Evolutionary conservation across 2,113 vertebrate species (phyloP).

Genomic region (Lepus americanus): DNA sequence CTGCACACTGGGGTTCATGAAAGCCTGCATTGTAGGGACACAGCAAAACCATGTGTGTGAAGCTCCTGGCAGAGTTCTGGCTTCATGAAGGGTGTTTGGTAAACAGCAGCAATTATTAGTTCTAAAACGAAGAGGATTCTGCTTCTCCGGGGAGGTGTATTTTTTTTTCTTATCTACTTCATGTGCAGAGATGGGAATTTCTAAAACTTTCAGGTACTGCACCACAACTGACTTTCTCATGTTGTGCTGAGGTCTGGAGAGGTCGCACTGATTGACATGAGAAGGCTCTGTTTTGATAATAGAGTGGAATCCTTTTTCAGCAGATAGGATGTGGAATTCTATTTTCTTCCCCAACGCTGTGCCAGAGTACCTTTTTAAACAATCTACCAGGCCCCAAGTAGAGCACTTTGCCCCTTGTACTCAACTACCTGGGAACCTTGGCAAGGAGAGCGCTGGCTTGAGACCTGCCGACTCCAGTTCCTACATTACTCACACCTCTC

Average conservation of each 20-base stretch:
- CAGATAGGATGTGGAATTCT: not conserved
- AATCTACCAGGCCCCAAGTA: not conserved
- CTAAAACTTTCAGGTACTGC: not conserved
- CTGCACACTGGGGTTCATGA: not conserved
- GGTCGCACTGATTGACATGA: not conserved
- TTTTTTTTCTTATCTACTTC: not conserved
- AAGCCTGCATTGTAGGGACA: not conserved
- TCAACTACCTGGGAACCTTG: too few relatives aligned
- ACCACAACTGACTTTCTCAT: not conserved
- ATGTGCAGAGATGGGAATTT: not conserved
- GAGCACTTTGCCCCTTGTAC: not conserved
- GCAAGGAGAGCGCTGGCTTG: not conserved
- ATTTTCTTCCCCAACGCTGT: not conserved
- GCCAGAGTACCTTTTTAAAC: not conserved
- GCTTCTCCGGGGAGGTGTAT: not conserved
- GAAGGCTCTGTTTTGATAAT: not conserved
- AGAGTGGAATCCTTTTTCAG: not conserved
- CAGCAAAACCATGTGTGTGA: rapidly evolving
- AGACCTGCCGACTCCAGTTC: not conserved
- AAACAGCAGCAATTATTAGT: not conserved
- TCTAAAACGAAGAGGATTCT: not conserved
- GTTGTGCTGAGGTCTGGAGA: not conserved
- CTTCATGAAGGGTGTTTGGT: not conserved
- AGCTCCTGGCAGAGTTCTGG: not conserved
- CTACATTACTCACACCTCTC: not conserved